These are phyloP conservation scores for Oppia nitens DNA, from an alignment of 1,140 invertebrate species.

Conservation along the genomic window DNA sequence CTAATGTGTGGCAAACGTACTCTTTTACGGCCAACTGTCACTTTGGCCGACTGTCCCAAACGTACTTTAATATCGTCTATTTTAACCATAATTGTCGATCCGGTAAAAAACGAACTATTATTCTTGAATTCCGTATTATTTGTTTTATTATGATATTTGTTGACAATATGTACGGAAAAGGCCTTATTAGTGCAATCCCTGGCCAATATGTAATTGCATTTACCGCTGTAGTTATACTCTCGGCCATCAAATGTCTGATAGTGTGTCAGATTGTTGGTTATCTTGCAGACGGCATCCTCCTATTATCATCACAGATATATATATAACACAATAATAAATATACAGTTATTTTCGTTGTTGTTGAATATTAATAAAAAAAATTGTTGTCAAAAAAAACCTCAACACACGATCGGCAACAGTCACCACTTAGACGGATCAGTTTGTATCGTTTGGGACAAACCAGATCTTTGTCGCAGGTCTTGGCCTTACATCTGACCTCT, in stretches of 20 bases:
- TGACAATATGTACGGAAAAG: constrained; percentile 73
- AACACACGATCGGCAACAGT: constrained; percentile 70
- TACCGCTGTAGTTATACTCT: constrained; percentile 74
- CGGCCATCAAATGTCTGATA: constrained; percentile 64
- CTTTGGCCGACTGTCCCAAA: constrained; percentile 55
- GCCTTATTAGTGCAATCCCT: constrained; percentile 51
- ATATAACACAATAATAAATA: too few relatives aligned
- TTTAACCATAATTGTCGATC: constrained; percentile 3
- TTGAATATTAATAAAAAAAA: not conserved
- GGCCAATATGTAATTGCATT: constrained; percentile 71
- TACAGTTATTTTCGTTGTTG: too few relatives aligned
- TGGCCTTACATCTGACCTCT: constrained; percentile 56
- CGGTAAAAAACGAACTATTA: not conserved
- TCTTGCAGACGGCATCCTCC: not conserved
- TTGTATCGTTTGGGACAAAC: constrained; percentile 54
- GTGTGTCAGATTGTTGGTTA: constrained; percentile 1
- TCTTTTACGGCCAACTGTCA: constrained; percentile 63
- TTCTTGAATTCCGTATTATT: constrained; percentile 2
- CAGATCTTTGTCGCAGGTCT: constrained; percentile 42
- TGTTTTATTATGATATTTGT: constrained; percentile 32
- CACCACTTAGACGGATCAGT: constrained; percentile 46
- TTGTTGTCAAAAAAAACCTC: constrained; percentile 39
- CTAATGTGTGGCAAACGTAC: constrained; percentile 44
- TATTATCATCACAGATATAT: not conserved
- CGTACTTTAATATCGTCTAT: constrained; percentile 48